Evolutionary conservation across 2,113 vertebrate species (phyloP).

Genomic region (Daboia siamensis): DNA sequence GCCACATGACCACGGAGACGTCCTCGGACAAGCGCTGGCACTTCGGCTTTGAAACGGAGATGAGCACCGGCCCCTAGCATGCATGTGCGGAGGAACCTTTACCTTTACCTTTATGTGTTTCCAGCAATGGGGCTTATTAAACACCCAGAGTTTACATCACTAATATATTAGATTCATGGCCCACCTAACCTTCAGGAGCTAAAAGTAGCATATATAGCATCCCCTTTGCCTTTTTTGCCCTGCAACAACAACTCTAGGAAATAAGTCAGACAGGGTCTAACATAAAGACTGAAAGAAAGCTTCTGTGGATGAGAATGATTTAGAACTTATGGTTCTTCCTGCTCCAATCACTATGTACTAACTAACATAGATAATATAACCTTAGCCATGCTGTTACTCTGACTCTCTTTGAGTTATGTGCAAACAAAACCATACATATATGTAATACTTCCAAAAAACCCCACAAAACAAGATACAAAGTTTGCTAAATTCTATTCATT

Average conservation of each 20-base stretch:
- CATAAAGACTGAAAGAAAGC: too few relatives aligned
- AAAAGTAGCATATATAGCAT: neutral
- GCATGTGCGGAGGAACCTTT: too few relatives aligned
- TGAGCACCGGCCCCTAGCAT: too few relatives aligned
- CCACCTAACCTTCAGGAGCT: neutral
- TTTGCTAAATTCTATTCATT: neutral
- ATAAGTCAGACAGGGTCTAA: neutral
- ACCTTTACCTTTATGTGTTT: neutral
- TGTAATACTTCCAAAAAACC: neutral
- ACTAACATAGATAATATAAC: neutral
- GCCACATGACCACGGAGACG: too few relatives aligned
- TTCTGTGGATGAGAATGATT: neutral
- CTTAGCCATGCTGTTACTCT: neutral
- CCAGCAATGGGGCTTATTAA: neutral
- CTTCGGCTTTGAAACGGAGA: too few relatives aligned
- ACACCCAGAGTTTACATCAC: neutral
- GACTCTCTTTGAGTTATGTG: neutral
- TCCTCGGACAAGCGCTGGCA: too few relatives aligned
- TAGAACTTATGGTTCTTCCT: neutral
- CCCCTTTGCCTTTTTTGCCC: neutral
- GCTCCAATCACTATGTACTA: neutral
- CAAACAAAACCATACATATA: neutral
- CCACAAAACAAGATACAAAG: neutral
- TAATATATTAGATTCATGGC: neutral
- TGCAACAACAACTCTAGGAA: neutral